Evolutionary conservation across 64 coral and sea anemone species (phyloP), one percentile per base, ranked within the genome.

Genomic region (Montipora capricornis): DNA sequence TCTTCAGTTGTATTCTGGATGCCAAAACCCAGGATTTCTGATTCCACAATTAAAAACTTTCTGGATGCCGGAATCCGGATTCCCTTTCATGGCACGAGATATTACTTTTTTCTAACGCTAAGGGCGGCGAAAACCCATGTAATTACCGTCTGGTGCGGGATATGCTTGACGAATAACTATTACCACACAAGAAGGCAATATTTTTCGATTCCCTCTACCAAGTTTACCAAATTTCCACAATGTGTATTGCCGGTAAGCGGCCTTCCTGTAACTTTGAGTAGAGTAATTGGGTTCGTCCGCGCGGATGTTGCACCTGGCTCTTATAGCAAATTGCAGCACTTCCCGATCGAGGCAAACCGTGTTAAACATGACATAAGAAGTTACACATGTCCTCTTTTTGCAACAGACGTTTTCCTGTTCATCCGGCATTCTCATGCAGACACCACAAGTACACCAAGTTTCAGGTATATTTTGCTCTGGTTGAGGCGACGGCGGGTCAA

Each of bases 281-380:
- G 49, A 77, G 75, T 71, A 91, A 78, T 91, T 61, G 10, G 67
- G 75, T 10, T 90, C 58, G 19, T 90, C 88, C 37, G 79, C 89
- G 9, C 60, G 45, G 44, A 82, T 82, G 22, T 81, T 48, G 79
- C 89, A 79, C 20, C 89, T 57, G 24, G 61, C 60, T 73, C 77
- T 91, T 79, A 91, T 91, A 6, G 89, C 89, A 15, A 91, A 47
- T 24, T 80, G 76, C 5, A 91, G 44, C 2, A 91, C 89, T 48
- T 91, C 60, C 8, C 89, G 78, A 66, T 91, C 89, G 19, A 91
- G 8, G 47, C 89, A 91, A 58, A 91, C 20, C 4, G 61, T 91
- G 29, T 91, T 49, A 91, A 91, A 91, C 59, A 57, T 69, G 22
- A 24, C 22, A 24, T 24, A 24, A 24, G 22, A 24, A 24, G 22